These are phyloP conservation scores for Paraescarpia echinospica DNA, from an alignment of 1,140 invertebrate species.

Conservation along the genomic window DNA sequence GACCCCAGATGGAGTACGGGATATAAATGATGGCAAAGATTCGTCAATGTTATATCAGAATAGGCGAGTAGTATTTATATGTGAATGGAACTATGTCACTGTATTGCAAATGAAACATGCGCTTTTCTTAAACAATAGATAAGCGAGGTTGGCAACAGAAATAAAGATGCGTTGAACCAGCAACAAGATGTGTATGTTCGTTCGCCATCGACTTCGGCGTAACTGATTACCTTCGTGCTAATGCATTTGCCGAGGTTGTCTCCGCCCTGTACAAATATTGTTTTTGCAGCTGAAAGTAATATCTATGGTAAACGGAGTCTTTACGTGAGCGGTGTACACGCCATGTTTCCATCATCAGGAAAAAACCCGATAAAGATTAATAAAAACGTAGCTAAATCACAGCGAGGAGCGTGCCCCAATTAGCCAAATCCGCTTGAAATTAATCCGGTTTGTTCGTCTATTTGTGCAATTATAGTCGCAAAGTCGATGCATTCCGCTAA, in stretches of 20 bases:
- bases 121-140: too few relatives aligned
- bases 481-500: neutral
- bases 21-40: too few relatives aligned
- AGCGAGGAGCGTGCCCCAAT: neutral
- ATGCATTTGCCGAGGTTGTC: neutral
- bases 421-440: neutral
- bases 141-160: neutral
- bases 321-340: neutral
- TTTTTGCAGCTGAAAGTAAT: neutral
- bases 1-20: neutral
- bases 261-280: neutral
- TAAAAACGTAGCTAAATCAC: neutral
- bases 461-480: neutral
- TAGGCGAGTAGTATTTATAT: too few relatives aligned
- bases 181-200: neutral
- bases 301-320: neutral
- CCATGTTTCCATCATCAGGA: neutral
- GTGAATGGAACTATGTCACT: too few relatives aligned
- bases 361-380: neutral
- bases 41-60: too few relatives aligned
- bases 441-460: neutral
- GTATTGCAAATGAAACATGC: too few relatives aligned
- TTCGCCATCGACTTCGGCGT: neutral
- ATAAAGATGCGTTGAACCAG: neutral
- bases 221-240: neutral